Conservation (phyloP, 2,113 vertebrate genomes). For the Indicator maculatus region DNA sequence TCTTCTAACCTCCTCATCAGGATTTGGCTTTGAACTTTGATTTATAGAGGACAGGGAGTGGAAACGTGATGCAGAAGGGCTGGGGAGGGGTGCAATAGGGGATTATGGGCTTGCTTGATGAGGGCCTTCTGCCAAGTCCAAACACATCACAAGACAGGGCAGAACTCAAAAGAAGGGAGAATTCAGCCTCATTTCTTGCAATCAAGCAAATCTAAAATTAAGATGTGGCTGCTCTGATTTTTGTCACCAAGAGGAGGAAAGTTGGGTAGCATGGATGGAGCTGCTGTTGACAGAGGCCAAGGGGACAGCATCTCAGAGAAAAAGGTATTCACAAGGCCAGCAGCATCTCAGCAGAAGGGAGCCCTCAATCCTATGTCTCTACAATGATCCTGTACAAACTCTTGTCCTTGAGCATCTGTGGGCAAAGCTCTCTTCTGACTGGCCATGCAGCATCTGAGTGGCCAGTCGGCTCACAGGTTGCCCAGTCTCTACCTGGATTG, state of each 20-base stretch:
- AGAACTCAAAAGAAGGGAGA: not conserved
- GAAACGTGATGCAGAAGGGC: not conserved
- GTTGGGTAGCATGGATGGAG: not conserved
- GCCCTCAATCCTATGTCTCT: not conserved
- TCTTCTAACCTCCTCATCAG: not conserved
- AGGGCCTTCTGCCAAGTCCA: not conserved
- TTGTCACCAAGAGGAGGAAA: not conserved
- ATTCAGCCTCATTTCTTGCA: not conserved
- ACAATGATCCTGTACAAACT: no score
- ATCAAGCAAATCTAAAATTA: not conserved
- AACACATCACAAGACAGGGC: no score
- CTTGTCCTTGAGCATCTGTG: not conserved
- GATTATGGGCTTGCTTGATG: not conserved
- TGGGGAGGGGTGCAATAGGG: not conserved
- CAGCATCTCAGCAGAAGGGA: not conserved
- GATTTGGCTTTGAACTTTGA: not conserved
- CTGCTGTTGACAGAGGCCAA: not conserved
- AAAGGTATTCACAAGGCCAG: not conserved
- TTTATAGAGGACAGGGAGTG: not conserved
- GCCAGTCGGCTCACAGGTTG: not conserved
- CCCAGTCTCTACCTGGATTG: not conserved
- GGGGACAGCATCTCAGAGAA: not conserved
- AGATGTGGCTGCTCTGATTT: not conserved
- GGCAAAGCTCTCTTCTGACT: not conserved
- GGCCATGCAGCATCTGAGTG: not conserved